Conservation (phyloP, 2,113 vertebrate genomes). For the Antechinus stuartii region DNA sequence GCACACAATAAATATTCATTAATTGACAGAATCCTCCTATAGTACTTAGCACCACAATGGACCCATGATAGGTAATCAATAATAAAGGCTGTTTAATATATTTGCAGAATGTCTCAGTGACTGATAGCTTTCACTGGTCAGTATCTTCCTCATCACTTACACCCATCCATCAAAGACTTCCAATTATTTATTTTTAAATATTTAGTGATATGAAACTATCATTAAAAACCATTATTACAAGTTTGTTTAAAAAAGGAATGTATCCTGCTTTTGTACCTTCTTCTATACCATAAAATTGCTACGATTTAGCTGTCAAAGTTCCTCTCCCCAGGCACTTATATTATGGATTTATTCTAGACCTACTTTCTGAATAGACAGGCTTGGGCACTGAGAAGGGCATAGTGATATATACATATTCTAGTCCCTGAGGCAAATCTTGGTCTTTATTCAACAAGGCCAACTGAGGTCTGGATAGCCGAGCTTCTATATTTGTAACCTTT, state of each 20-base stretch:
- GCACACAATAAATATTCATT: neutral
- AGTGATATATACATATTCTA: neutral
- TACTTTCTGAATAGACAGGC: constrained; percentile 1
- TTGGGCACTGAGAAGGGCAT: neutral
- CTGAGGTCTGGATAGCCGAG: neutral
- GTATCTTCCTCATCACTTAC: constrained; percentile 3
- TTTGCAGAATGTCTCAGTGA: neutral
- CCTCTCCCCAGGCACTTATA: neutral
- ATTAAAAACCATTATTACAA: neutral
- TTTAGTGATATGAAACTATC: neutral
- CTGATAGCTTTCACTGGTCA: neutral
- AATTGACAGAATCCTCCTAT: neutral
- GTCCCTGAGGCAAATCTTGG: neutral
- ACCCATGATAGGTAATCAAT: neutral
- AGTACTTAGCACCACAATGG: neutral
- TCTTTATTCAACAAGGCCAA: neutral
- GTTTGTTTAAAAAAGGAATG: constrained; percentile 24
- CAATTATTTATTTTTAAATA: neutral
- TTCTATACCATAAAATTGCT: constrained; percentile 9
- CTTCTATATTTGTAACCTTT: neutral
- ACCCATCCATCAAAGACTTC: neutral
- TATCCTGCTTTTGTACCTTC: neutral
- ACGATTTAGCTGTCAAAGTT: constrained; percentile 29
- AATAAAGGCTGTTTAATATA: neutral
- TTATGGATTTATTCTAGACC: constrained; percentile 53